phyloP scores from a whole-genome alignment of 1,140 invertebrate genomes.

The Drusus annulatus region DNA sequence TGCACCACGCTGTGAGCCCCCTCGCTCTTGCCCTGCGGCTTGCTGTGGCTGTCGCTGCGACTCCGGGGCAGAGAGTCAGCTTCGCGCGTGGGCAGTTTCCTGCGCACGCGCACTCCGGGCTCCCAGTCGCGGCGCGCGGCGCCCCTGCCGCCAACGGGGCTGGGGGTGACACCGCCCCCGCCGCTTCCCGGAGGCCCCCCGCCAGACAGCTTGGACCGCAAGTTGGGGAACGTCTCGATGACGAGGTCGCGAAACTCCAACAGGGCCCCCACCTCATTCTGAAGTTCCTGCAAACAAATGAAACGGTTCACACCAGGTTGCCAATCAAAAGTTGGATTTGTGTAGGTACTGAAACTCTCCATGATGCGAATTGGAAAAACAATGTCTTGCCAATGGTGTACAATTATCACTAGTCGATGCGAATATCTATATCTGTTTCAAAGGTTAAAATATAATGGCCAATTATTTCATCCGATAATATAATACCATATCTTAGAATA shows the following conservation, averaged over 20 bases:
- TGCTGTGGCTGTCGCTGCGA: slow-evolving; percentile 77
- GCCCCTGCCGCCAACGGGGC: slow-evolving; percentile 63
- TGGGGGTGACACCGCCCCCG: slow-evolving; percentile 64
- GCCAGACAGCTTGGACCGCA: slow-evolving; percentile 82
- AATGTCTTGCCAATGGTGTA: too few relatives aligned
- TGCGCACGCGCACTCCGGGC: slow-evolving; percentile 82
- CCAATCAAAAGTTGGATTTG: too few relatives aligned
- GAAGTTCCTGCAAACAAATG: slow-evolving; percentile 77
- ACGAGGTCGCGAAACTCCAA: slow-evolving; percentile 92
- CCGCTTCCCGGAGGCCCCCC: slow-evolving; percentile 63
- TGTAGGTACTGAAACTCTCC: too few relatives aligned
- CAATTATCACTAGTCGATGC: too few relatives aligned
- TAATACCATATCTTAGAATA: too few relatives aligned
- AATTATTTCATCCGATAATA: not conserved
- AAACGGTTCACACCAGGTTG: too few relatives aligned
- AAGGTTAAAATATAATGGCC: not conserved
- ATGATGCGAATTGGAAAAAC: too few relatives aligned
- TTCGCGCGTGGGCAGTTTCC: slow-evolving; percentile 76
- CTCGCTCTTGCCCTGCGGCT: slow-evolving; percentile 68
- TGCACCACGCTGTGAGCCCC: slow-evolving; percentile 80
- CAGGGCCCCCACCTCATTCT: slow-evolving; percentile 91
- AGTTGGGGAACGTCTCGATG: slow-evolving; percentile 92
- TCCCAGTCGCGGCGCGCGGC: slow-evolving; percentile 77
- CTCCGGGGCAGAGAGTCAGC: slow-evolving; percentile 75
- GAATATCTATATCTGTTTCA: too few relatives aligned